Evolutionary conservation across 2,888 invertebrate species (phyloP).

Genomic region (Parnassius orleans): DNA sequence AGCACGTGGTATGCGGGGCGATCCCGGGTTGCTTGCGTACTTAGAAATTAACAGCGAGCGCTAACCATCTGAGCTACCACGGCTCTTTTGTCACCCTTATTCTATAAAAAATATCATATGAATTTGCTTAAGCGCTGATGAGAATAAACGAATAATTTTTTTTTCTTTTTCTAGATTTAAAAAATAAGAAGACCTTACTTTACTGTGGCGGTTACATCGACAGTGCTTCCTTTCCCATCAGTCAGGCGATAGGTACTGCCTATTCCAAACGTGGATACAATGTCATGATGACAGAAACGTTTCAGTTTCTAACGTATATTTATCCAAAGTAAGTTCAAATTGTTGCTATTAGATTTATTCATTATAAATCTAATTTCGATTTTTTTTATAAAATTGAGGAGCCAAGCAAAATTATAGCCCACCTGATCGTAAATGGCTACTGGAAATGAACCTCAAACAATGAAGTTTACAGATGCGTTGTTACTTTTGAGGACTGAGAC

Average conservation of each 20-base stretch:
- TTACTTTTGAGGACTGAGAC: too few species aligned
- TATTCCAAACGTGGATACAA: conserved; percentile 66
- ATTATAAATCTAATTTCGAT: too few species aligned
- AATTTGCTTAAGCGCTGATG: too few species aligned
- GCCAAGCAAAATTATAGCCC: background rate
- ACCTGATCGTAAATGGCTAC: background rate
- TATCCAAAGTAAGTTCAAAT: conserved; percentile 65
- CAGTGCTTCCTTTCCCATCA: conserved; percentile 53
- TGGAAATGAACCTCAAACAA: too few species aligned
- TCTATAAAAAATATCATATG: too few species aligned
- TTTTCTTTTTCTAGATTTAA: conserved; percentile 52
- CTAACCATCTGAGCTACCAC: too few species aligned
- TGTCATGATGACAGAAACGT: conserved; percentile 61
- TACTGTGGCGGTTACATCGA: conserved; percentile 64
- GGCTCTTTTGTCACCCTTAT: too few species aligned
- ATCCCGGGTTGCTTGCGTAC: too few species aligned
- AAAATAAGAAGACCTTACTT: conserved; percentile 60
- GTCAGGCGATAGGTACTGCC: conserved; percentile 55
- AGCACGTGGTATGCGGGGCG: too few species aligned
- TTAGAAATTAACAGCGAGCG: too few species aligned
- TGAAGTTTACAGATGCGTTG: too few species aligned
- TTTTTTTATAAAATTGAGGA: too few species aligned
- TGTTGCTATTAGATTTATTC: background rate
- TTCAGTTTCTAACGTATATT: conserved; percentile 57
- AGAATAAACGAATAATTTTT: background rate